These are phyloP conservation scores for Drosophila bifasciata DNA, from an alignment of 1,140 invertebrate genomes.

Conservation along the genomic window DNA sequence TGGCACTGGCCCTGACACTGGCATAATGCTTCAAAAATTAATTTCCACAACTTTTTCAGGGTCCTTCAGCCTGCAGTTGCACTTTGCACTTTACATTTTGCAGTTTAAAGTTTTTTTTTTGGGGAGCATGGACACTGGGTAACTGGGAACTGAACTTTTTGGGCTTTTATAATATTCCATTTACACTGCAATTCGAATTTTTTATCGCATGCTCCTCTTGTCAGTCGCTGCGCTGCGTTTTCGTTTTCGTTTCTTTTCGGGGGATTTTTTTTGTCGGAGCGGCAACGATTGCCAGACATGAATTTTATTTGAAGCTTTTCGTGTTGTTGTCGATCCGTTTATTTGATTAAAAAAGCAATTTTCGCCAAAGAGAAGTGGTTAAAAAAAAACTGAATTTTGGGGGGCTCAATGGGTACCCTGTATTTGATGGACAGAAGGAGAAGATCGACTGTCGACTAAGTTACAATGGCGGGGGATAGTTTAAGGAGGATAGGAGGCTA, in stretches of 20 bases:
- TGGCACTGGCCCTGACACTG: conserved; percentile 2
- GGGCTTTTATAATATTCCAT: conserved; percentile 61
- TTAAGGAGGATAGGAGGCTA: too few species aligned
- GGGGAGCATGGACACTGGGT: too few species aligned
- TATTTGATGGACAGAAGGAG: too few species aligned
- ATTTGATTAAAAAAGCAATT: conserved; percentile 71
- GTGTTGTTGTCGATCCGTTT: conserved; percentile 33
- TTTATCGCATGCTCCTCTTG: conserved; percentile 9
- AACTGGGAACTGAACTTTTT: neutral
- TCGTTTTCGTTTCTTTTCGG: neutral
- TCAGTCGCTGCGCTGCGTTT: neutral
- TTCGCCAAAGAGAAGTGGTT: conserved; percentile 10
- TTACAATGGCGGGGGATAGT: too few species aligned
- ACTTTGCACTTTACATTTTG: neutral
- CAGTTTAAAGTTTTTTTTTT: conserved; percentile 1
- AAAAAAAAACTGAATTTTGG: neutral
- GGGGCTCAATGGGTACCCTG: conserved; percentile 7
- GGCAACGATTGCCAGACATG: conserved; percentile 35
- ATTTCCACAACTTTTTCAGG: conserved; percentile 31
- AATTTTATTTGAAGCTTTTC: conserved; percentile 39
- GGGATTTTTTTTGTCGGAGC: too few species aligned
- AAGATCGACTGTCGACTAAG: too few species aligned
- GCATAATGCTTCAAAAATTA: neutral
- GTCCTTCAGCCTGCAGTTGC: conserved; percentile 9
- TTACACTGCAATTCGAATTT: conserved; percentile 30